Evolutionary conservation across 1,140 invertebrate species (phyloP).

Genomic region (Habropoda laboriosa): DNA sequence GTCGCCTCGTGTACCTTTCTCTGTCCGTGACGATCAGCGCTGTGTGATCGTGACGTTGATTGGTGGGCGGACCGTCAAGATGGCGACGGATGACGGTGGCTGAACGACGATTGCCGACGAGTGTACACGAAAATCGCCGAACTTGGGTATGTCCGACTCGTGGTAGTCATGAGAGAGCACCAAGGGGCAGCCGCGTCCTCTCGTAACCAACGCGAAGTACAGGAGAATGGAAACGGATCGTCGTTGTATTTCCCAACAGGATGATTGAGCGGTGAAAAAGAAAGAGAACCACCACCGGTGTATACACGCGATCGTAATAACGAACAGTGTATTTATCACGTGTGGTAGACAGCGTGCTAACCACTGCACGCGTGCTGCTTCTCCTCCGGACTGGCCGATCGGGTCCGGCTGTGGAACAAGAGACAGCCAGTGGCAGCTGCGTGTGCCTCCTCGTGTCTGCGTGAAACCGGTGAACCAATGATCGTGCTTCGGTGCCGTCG

Average conservation of each 20-base stretch:
- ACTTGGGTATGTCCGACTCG: constrained; percentile 23
- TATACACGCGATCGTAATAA: background rate
- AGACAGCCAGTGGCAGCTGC: constrained; percentile 70
- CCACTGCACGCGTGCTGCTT: constrained; percentile 58
- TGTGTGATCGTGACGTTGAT: constrained; percentile 35
- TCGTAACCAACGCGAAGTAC: background rate
- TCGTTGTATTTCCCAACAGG: too few species aligned
- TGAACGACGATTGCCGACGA: constrained; percentile 42
- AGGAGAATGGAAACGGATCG: background rate
- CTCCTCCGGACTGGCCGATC: constrained; percentile 63
- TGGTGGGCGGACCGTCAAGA: constrained; percentile 63
- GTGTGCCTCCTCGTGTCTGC: constrained; percentile 71
- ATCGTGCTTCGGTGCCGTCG: constrained; percentile 67
- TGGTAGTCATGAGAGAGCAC: constrained; percentile 22
- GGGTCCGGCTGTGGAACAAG: constrained; percentile 64
- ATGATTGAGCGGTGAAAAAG: background rate
- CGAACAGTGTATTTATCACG: constrained; percentile 6
- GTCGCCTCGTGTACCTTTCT: constrained; percentile 54
- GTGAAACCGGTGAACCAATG: constrained; percentile 77
- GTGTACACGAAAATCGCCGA: constrained; percentile 37
- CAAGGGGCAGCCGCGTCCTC: constrained; percentile 1
- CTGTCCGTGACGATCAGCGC: constrained; percentile 30
- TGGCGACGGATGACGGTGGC: constrained; percentile 57
- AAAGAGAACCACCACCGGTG: background rate
- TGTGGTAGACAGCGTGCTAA: constrained; percentile 32